phyloP scores from a whole-genome alignment of 2,797 vertebrate genomes.

The Acipenser ruthenus region DNA sequence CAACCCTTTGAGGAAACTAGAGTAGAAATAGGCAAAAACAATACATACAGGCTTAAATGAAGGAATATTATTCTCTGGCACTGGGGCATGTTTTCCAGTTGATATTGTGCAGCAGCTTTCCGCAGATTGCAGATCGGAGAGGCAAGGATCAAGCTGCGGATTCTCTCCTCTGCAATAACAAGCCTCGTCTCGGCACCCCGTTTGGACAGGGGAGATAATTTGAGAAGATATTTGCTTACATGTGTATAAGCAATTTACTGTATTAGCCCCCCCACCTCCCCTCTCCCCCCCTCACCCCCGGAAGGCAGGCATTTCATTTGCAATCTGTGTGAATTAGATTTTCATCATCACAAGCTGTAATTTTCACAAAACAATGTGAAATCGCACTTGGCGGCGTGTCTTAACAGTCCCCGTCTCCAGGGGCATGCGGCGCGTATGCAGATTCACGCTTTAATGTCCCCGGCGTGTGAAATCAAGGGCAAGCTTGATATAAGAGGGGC shows the following conservation, averaged over 20 bases:
- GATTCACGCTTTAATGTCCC: slow-evolving; percentile 57
- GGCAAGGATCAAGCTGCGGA: slow-evolving; percentile 37
- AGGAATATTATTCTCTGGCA: no score
- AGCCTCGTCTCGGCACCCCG: slow-evolving; percentile 57
- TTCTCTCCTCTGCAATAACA: slow-evolving; percentile 51
- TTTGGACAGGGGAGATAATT: slow-evolving; percentile 82
- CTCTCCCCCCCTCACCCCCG: slow-evolving; percentile 31
- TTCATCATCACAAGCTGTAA: slow-evolving; percentile 52
- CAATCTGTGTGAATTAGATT: slow-evolving; percentile 48
- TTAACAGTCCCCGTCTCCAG: slow-evolving; percentile 31
- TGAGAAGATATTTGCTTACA: slow-evolving; percentile 77
- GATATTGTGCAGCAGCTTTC: no score
- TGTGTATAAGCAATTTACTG: slow-evolving; percentile 69
- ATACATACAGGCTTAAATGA: no score
- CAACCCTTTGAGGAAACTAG: no score
- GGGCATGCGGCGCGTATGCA: slow-evolving; percentile 48
- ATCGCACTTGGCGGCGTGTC: slow-evolving; percentile 45
- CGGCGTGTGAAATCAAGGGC: slow-evolving; percentile 32
- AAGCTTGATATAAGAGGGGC: slow-evolving; percentile 12
- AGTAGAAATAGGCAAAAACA: no score
- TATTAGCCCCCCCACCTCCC: slow-evolving; percentile 41
- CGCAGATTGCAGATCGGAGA: slow-evolving; percentile 51
- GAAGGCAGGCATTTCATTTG: slow-evolving; percentile 35
- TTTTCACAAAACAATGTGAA: slow-evolving; percentile 57
- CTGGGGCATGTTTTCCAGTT: no score